Evolutionary conservation across 2,797 vertebrate genomes (phyloP).

Genomic region (Gambusia yucatana): DNA sequence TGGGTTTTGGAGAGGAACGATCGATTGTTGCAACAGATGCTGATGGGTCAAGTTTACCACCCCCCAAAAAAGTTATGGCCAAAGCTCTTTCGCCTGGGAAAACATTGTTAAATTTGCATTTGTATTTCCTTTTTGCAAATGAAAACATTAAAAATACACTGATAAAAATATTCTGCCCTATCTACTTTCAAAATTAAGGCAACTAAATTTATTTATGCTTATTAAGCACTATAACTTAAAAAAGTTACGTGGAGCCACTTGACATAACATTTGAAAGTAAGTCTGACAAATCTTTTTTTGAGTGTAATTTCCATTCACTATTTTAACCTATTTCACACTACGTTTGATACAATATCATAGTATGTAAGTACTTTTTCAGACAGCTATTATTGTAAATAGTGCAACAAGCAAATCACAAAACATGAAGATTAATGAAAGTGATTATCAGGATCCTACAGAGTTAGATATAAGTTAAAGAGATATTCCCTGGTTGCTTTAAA

Average conservation of each 20-base stretch:
- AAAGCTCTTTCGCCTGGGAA: neutral
- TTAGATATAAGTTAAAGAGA: neutral
- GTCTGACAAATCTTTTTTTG: no score
- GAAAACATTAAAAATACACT: neutral
- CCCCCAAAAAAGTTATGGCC: neutral
- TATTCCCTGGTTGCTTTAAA: neutral
- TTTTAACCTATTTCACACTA: neutral
- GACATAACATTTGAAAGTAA: no score
- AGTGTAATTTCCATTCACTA: neutral
- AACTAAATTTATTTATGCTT: neutral
- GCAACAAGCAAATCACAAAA: neutral
- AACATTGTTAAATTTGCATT: neutral
- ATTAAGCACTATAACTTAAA: no score
- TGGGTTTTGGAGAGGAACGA: slow-evolving; percentile 28
- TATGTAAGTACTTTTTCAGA: neutral
- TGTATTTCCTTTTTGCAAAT: neutral
- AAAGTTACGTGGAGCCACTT: no score
- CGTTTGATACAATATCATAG: neutral
- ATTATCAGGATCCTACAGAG: neutral
- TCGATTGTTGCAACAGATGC: slow-evolving; percentile 2
- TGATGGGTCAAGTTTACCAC: slow-evolving; percentile 3
- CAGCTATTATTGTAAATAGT: neutral
- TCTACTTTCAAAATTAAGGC: no score
- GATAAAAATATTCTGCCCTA: no score
- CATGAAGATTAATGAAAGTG: neutral